Conservation (phyloP, 2,888 invertebrate species). For the Nomada fucata region DNA sequence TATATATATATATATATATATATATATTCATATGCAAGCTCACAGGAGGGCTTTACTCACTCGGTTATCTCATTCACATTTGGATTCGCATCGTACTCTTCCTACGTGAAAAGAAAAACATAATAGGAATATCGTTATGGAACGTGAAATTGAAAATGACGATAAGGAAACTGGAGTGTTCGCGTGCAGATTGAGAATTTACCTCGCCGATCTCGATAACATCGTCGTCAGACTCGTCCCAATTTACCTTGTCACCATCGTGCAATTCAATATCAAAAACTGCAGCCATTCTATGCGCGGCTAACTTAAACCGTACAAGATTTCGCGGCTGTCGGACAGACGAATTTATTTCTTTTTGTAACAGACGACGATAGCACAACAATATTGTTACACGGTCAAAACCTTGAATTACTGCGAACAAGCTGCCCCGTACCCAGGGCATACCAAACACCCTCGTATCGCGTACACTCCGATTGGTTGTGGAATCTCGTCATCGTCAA, state of each 20-base stretch:
- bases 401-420: constrained; percentile 64
- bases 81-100: constrained; percentile 92
- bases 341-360: constrained; percentile 39
- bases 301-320: constrained; percentile 35
- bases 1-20: not conserved
- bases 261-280: constrained; percentile 97
- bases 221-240: constrained; percentile 94
- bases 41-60: constrained; percentile 86
- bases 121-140: constrained; percentile 10
- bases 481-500: constrained; percentile 42
- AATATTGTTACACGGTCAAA: constrained; percentile 62
- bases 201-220: constrained; percentile 95
- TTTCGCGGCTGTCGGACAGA: constrained; percentile 19
- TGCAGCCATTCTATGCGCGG: constrained; percentile 88
- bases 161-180: constrained; percentile 30
- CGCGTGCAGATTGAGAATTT: constrained; percentile 76
- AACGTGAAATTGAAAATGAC: constrained; percentile 18
- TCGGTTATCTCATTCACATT: constrained; percentile 91
- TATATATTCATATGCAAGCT: not conserved
- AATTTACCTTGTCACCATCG: constrained; percentile 88
- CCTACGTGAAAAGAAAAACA: constrained; percentile 85
- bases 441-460: constrained; percentile 66
- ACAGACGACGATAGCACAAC: constrained; percentile 36
- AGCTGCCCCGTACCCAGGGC: constrained; percentile 62
- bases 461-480: constrained; percentile 50